phyloP scores from a whole-genome alignment of 2,797 vertebrate species.

The Pteropus rufus region DNA sequence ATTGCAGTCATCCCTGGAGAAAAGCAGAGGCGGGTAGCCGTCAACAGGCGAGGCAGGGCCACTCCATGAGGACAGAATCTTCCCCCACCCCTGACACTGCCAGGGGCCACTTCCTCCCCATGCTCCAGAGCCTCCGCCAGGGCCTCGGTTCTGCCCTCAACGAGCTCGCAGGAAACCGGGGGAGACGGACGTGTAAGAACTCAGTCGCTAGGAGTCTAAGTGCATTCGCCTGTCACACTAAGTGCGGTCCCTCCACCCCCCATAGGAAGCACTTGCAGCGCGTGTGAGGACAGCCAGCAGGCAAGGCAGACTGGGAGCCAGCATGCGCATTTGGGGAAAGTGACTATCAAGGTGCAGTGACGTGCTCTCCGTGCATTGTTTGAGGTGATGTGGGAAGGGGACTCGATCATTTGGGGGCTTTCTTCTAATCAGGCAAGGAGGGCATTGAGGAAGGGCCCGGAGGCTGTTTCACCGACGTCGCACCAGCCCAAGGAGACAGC shows the following conservation, averaged over 20 bases:
- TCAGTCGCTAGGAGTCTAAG: rapidly evolving
- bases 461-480: background rate
- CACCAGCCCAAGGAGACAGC: rapidly evolving
- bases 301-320: background rate
- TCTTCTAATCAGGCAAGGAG: background rate
- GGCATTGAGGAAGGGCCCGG: background rate
- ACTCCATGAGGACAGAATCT: rapidly evolving
- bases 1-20: slow-evolving; percentile 97
- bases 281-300: too few relatives aligned
- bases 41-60: rapidly evolving
- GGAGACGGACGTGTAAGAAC: rapidly evolving
- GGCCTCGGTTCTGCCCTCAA: background rate
- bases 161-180: background rate
- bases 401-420: background rate
- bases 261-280: background rate
- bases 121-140: rapidly evolving
- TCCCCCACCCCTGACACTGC: rapidly evolving
- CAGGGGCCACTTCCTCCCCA: rapidly evolving
- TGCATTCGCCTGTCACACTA: rapidly evolving
- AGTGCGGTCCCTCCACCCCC: rapidly evolving
- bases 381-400: too few relatives aligned
- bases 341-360: rapidly evolving
- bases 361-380: background rate
- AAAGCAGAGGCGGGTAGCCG: background rate
- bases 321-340: rapidly evolving